Evolutionary conservation across 2,888 invertebrate species (phyloP), one percentile per base, ranked within the genome.

Genomic region (Unio delphinus): DNA sequence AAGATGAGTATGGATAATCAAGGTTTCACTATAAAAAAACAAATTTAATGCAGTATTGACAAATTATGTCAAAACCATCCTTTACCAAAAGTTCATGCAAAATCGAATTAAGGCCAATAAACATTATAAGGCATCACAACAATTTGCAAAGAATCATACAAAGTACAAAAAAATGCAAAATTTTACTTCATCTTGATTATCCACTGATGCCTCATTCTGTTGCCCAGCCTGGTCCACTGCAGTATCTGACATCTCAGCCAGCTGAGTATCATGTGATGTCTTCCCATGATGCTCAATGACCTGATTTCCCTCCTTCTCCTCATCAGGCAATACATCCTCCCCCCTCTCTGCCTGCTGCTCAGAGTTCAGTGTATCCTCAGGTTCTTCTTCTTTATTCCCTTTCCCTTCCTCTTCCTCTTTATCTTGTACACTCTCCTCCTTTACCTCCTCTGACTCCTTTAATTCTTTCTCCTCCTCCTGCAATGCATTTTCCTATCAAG

Each of bases 291-390:
- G 70, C 73, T 84, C 83, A 23, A 79, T 78, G 60, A 72, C 74
- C 69, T 83, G 78, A 54, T 74, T 58, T 28, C 69, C 74, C 57
- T 83, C 82, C n/a, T 72, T 75, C 26, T 76, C 71, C 54, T 75
- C 73, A 63, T 74, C 18, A 91, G 93, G 93, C 11, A 91, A 93
- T 86, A 92, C 93, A 79, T 91, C 94, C 54, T 93, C 75, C 20
- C 78, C 76, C 34, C 73, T 62, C 60, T 75, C 66, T 54, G 63
- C 72, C 8, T 65, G 58, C 45, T 45, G 45, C 62, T 64, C 61
- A 18, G 68, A 64, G 5, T 45, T 45, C 11, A 11, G 55, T 28
- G 65, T 63, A 56, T 34, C 63, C 60, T n/a, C 57, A 34, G n/a
- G 61, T 65, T 74, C 74, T 65, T 67, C 79, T 11, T 69, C 71